phyloP scores from a whole-genome alignment of 2,888 invertebrate genomes.

The Tholera decimalis region DNA sequence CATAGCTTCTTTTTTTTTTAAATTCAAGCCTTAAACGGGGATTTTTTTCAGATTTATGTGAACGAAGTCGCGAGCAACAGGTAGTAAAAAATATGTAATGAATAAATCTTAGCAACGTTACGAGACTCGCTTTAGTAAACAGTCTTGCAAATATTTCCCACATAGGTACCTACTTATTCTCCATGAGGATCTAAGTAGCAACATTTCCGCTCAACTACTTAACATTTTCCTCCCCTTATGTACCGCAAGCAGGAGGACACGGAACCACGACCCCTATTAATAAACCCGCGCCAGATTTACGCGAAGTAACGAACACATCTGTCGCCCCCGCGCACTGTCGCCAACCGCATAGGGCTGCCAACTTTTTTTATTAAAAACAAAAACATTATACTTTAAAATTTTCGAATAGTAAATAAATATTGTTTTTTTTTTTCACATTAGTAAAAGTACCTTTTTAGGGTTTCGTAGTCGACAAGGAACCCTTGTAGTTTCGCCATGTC shows the following conservation, averaged over 20 bases:
- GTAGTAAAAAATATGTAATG: no score
- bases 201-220: slow-evolving; percentile 43
- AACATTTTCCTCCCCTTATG: slow-evolving; percentile 42
- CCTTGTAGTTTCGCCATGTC: no score
- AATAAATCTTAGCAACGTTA: not conserved
- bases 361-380: not conserved
- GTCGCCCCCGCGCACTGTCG: slow-evolving; percentile 57
- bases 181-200: slow-evolving; percentile 20
- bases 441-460: no score
- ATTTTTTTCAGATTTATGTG: no score
- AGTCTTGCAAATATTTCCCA: not conserved
- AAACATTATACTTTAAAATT: no score
- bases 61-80: no score
- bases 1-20: no score
- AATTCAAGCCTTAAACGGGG: no score
- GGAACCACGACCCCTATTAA: slow-evolving; percentile 53
- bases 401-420: no score
- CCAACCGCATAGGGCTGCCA: slow-evolving; percentile 22
- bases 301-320: slow-evolving; percentile 66
- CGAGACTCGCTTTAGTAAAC: not conserved
- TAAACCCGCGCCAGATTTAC: slow-evolving; percentile 58
- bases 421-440: no score
- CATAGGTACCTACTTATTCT: not conserved
- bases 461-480: no score
- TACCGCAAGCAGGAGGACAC: slow-evolving; percentile 39